These are phyloP conservation scores for Psilopogon haemacephalus DNA, from an alignment of 2,113 vertebrate species.

Conservation along the genomic window DNA sequence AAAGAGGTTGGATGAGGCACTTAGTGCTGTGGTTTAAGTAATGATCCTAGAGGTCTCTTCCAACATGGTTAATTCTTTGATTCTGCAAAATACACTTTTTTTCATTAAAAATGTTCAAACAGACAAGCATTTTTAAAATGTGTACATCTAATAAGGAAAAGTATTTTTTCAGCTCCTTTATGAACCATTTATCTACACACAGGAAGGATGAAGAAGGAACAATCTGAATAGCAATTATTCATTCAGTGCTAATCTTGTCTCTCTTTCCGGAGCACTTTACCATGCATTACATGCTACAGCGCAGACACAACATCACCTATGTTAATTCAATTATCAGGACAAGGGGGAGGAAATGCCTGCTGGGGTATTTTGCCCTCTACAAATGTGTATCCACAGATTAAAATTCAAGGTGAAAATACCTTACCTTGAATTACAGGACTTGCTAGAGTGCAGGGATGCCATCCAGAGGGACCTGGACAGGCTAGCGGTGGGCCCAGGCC, in stretches of 20 bases:
- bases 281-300: neutral
- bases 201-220: neutral
- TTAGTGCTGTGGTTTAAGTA: too few species aligned
- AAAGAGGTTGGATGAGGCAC: too few species aligned
- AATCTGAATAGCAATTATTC: neutral
- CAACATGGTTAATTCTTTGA: too few species aligned
- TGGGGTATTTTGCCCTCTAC: too few species aligned
- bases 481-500: too few species aligned
- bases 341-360: neutral
- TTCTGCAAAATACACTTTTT: neutral
- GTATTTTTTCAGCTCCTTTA: neutral
- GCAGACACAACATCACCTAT: neutral
- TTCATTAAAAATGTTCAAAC: neutral
- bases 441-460: too few species aligned
- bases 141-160: accelerated
- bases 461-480: too few species aligned
- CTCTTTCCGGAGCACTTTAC: neutral
- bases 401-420: neutral
- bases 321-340: neutral
- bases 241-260: neutral
- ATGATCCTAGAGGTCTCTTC: too few species aligned
- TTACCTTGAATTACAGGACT: neutral
- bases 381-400: accelerated
- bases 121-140: neutral
- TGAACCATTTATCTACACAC: neutral